Base-by-base conservation (phyloP, 2,888 invertebrate genomes). In the Luperina nickerlii region DNA sequence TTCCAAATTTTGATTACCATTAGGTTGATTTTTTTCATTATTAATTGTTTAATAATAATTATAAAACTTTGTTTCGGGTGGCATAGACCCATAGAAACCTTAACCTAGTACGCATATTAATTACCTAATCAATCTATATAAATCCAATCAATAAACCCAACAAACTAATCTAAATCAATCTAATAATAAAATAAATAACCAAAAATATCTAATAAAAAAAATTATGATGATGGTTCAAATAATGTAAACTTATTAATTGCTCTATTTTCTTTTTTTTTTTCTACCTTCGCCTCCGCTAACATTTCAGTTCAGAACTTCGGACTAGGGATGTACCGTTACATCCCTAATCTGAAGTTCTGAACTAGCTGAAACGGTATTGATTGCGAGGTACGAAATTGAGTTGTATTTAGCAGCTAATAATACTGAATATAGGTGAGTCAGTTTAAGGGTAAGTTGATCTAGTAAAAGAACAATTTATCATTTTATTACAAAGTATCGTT, bases 311-410 rank as follows among this genome's bases (percentile, higher is more conserved):
- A 38, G 20, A 38, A 38, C 20, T 20, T 65, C 2, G 5, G 11
- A 60, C n/a, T 60, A n/a, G 11, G 13, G 13, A 62, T 63, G 18
- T 18, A 27, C 27, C 18, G 24, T 38, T 38, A 38, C 45, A 60
- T 15, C 77, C 32, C 77, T 76, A 60, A 80, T 80, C 81, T 74
- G 62, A 88, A 80, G 82, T 81, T 84, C 85, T 72, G 72, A 83
- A 79, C 84, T 80, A 82, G 83, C 79, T 79, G 89, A 90, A 92
- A 88, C 87, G 85, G 90, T 92, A 92, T 92, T 93, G 92, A 92
- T 92, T 90, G 87, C 82, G 69, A 79, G 82, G 81, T 81, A 86
- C 77, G 68, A 83, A 84, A 92, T 92, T 89, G 90, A 91, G 88
- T 87, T 80, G 87, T 90, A 82, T 87, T 86, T 77, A 82, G 80